Conservation (phyloP, 2,113 vertebrate species). For the Plotosus lineatus region DNA sequence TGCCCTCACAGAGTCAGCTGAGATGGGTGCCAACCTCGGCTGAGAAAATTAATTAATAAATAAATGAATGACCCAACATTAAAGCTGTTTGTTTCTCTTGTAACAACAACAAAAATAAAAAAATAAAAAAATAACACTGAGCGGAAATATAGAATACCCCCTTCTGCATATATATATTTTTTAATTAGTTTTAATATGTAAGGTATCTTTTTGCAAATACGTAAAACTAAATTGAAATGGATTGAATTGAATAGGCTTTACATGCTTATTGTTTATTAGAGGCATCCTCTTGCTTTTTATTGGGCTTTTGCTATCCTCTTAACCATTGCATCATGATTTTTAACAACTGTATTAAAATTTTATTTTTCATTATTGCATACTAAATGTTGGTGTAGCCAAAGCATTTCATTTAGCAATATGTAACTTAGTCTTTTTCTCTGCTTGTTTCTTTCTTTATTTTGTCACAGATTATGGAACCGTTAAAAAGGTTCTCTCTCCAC, state of each 20-base stretch:
- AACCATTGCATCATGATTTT: neutral
- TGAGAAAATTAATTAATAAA: too few relatives aligned
- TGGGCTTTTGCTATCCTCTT: neutral
- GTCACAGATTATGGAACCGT: slow-evolving; percentile 91
- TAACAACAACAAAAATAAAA: too few relatives aligned
- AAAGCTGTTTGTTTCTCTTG: neutral
- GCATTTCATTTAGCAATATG: neutral
- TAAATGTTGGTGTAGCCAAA: neutral
- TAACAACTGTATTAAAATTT: neutral
- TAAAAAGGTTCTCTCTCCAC: slow-evolving; percentile 90
- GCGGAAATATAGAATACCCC: too few relatives aligned
- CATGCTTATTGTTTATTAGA: neutral
- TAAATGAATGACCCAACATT: too few relatives aligned
- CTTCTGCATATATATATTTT: too few relatives aligned
- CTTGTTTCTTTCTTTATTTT: slow-evolving; percentile 37
- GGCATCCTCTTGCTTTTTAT: neutral
- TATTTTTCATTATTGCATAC: neutral
- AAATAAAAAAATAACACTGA: too few relatives aligned
- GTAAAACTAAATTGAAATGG: too few relatives aligned
- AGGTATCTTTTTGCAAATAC: too few relatives aligned
- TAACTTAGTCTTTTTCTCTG: slow-evolving; percentile 27
- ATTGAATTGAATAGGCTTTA: too few relatives aligned
- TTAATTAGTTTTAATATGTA: too few relatives aligned
- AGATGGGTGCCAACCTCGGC: too few relatives aligned
- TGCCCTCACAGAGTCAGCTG: too few relatives aligned